A percentile compares a stretch with the other conserved stretches of the same genome.
phyloP scores from a whole-genome alignment of 64 coral and sea anemone species.

The Pocillopora verrucosa region DNA sequence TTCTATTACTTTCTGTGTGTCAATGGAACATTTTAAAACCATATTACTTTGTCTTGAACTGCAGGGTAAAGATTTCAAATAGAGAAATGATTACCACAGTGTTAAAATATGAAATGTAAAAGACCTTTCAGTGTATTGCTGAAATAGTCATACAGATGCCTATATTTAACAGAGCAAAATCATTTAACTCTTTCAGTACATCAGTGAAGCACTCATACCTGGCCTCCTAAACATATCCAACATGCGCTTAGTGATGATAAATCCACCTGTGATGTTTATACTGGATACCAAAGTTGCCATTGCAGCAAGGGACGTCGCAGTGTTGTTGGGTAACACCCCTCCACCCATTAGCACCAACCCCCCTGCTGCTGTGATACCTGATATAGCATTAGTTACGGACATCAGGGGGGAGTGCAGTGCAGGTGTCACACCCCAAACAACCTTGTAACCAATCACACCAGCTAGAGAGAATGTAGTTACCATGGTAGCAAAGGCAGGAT shows the following conservation, averaged over 20 bases:
- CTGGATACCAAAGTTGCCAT: slow-evolving; percentile 86
- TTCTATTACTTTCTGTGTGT: no score
- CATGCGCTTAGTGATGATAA: slow-evolving; percentile 99
- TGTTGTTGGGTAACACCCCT: slow-evolving; percentile 66
- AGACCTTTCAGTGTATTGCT: no score
- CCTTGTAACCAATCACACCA: slow-evolving; percentile 99
- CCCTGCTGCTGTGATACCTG: slow-evolving; percentile 96
- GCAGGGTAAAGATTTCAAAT: no score
- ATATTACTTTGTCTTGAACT: no score
- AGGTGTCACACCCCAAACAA: slow-evolving; percentile 97
- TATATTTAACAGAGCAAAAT: background rate
- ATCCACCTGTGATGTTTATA: slow-evolving; percentile 99
- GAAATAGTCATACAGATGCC: no score
- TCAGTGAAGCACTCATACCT: slow-evolving; percentile 38
- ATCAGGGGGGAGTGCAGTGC: slow-evolving; percentile 97
- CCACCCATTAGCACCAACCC: slow-evolving; percentile 99
- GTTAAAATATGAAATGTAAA: no score
- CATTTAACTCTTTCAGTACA: background rate
- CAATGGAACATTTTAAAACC: no score
- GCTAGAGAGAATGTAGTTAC: slow-evolving; percentile 96
- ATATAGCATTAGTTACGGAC: slow-evolving; percentile 98
- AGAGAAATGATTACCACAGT: no score
- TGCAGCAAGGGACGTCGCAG: slow-evolving; percentile 84
- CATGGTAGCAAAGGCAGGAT: slow-evolving; percentile 97
- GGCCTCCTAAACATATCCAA: slow-evolving; percentile 99